Evolutionary conservation across 2,113 vertebrate species (phyloP), one percentile per base, ranked within the genome.

Genomic region (Oncorhynchus kisutch): DNA sequence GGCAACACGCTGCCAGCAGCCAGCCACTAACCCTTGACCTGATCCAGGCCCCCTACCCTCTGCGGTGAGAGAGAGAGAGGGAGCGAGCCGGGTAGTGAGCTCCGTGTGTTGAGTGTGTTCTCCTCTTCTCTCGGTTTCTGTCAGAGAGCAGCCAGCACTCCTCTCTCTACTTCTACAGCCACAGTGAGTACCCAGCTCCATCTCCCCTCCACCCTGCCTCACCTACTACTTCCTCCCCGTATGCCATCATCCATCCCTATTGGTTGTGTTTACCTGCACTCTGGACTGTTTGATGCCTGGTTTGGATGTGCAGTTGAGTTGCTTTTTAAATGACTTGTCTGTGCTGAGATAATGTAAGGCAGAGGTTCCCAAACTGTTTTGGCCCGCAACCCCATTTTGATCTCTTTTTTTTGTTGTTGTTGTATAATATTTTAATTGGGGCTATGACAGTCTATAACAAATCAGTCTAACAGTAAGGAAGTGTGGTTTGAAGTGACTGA

Each of bases 91-190:
- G 62, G 54, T 71, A 66, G 71, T 49, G 34, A 78, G 67, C 69
- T 57, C 73, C 54, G 62, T 78, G 64, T 81, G 71, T 84, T 84
- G 76, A 84, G 70, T 65, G 77, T 83, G 75, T 76, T 83, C 72
- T 78, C 77, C 72, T 78, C 77, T 82, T 74, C 54, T 82, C 75
- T 80, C 51, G 66, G 51, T 84, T 83, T 82, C 82, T 80, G 76
- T 71, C 75, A 83, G 80, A 81, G 68, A 72, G 74, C 80, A 74
- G 79, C 71, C 77, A 74, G 72, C 73, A 62, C 60, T 65, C 81
- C 62, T 72, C 76, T 54, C 80, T 78, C 67, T 76, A 78, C 75
- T 5, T 64, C 27, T 81, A 82, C 83, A 81, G 74, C 79, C 81
- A 84, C 78, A 78, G 82, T 86, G 73, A 86, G 82, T 84, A 84